These are phyloP conservation scores for Matsumurasca onukii DNA, from an alignment of 1,140 invertebrate genomes.

Conservation along the genomic window DNA sequence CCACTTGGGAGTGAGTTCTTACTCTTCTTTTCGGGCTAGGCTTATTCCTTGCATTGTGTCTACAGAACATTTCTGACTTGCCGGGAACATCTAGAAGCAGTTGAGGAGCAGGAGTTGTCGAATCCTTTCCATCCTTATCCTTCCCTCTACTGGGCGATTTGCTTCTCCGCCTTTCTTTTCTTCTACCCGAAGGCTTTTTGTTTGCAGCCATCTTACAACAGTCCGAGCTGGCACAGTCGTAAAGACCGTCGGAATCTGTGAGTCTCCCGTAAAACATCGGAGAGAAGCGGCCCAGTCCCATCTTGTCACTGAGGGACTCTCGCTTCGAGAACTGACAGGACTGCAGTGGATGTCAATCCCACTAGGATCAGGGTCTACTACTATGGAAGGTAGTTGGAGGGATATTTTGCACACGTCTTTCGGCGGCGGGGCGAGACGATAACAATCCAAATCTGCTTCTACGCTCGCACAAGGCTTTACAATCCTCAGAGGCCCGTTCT, in stretches of 20 bases:
- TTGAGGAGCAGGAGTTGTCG: slow-evolving; percentile 23
- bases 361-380: slow-evolving; percentile 56
- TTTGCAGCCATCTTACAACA: slow-evolving; percentile 46
- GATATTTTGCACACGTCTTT: slow-evolving; percentile 50
- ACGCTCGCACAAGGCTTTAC: slow-evolving; percentile 38
- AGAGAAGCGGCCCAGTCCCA: slow-evolving; percentile 60
- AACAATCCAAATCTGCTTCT: slow-evolving; percentile 38
- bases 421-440: slow-evolving; percentile 44
- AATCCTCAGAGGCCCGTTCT: slow-evolving; percentile 25
- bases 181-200: slow-evolving; percentile 36
- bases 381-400: slow-evolving; percentile 60
- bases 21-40: slow-evolving; percentile 43
- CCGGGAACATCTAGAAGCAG: slow-evolving; percentile 43
- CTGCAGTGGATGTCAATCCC: slow-evolving; percentile 52
- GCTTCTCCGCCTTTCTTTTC: slow-evolving; percentile 37
- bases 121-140: not conserved
- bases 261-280: slow-evolving; percentile 66
- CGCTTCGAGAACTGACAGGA: slow-evolving; percentile 72
- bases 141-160: slow-evolving; percentile 27
- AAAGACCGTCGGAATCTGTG: slow-evolving; percentile 73
- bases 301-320: slow-evolving; percentile 73
- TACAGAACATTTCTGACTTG: slow-evolving; percentile 22
- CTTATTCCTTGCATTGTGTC: slow-evolving; percentile 35
- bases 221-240: slow-evolving; percentile 74
- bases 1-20: slow-evolving; percentile 30